Base-by-base conservation (phyloP, 2,797 vertebrate genomes). In the Catharus ustulatus region DNA sequence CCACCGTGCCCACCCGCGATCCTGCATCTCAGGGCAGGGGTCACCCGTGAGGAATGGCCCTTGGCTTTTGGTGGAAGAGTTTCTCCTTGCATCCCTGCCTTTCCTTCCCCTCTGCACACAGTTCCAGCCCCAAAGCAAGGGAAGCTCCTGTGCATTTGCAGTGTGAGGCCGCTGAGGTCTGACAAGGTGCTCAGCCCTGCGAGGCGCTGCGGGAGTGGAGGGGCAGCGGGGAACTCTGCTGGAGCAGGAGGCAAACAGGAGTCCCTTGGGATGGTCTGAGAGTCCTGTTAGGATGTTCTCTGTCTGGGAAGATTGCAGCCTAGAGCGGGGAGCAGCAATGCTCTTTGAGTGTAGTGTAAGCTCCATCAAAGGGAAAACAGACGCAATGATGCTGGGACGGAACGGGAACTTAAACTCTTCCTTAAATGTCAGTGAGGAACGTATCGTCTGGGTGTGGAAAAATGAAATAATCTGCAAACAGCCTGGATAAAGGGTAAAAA, bases 401-500 rank as follows among this genome's bases (percentile, higher is more conserved):
- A 87, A 48, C 3, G 1, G 84, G 72, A 91, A 58, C 81, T 79
- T 63, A 73, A 81, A 61, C 77, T n/a, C 54, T 43, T 81, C 45
- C 12, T 67, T 86, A 71, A 63, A 63, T 61, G 36, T 29, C 29
- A 34, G 63, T 38, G 90, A 93, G 90, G 73, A 69, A 46, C 27
- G 0, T 34, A 45, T 78, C 69, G 83, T 62, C 87, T 16, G 46
- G 96, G 72, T 38, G 77, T 84, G 87, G 93, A 32, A 81, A 79
- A 89, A 61, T 72, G 72, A 96, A 97, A 96, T 93, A 77, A 95
- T 94, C 90, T 94, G 93, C 93, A 96, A 95, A 90, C 82, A 95
- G 55, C 77, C 90, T 49, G 19, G 80, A 62, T 62, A 84, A 91
- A 95, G 84, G 48, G 8, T 89, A 84, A 96, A 87, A 92, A 83